These are phyloP conservation scores for Protodeltote pygarga DNA, from an alignment of 2,888 invertebrate species.

Conservation along the genomic window DNA sequence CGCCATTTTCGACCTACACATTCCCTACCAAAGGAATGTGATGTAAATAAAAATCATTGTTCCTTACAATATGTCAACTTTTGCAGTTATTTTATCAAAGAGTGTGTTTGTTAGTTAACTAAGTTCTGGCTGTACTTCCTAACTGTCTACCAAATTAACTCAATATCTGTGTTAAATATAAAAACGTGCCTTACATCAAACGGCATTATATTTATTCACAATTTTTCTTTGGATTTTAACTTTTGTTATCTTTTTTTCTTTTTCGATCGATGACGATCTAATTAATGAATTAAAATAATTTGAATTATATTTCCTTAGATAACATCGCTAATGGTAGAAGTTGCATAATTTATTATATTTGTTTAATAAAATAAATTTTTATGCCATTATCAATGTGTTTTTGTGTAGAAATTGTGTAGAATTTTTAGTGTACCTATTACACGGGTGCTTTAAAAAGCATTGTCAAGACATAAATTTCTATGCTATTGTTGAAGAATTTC, in stretches of 20 bases:
- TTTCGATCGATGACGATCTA: constrained; percentile 35
- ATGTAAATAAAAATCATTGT: constrained; percentile 37
- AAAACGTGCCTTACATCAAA: constrained; percentile 14
- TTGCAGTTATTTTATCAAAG: constrained; percentile 22
- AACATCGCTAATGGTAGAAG: constrained; percentile 65
- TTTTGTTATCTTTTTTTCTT: constrained; percentile 42
- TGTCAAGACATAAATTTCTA: background rate
- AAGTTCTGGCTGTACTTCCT: constrained; percentile 31
- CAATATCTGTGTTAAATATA: constrained; percentile 17
- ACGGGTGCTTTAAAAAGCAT: constrained; percentile 10
- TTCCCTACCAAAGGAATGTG: constrained; percentile 17
- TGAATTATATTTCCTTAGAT: constrained; percentile 59
- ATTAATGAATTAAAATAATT: constrained; percentile 49
- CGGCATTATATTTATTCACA: constrained; percentile 26
- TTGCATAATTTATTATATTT: constrained; percentile 72
- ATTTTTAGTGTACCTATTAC: background rate
- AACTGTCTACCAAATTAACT: constrained; percentile 10
- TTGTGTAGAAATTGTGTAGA: constrained; percentile 48
- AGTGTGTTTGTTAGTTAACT: constrained; percentile 14
- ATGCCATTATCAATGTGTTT: constrained; percentile 52
- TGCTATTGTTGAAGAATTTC: constrained; percentile 10
- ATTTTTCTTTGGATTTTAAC: constrained; percentile 25
- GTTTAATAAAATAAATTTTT: constrained; percentile 58
- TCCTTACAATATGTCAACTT: constrained; percentile 33
- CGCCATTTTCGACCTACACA: constrained; percentile 30